Percentiles rank a stretch among this genome's conserved stretches.
Conservation (phyloP, 2,113 vertebrate species). For the Strix aluco region DNA sequence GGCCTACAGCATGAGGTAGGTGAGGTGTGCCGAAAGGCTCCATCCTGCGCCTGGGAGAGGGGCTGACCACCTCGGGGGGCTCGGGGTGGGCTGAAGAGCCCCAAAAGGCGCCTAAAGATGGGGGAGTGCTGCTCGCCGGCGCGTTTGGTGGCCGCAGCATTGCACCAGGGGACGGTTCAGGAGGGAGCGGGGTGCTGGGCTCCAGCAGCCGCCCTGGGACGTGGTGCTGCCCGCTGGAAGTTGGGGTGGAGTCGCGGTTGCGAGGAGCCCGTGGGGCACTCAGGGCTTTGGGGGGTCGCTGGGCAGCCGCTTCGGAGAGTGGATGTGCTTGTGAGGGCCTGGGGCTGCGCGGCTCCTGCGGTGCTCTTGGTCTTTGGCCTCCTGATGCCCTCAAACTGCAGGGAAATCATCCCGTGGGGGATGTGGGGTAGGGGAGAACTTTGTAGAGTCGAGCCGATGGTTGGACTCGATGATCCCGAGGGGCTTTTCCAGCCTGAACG, state of each 20-base stretch:
- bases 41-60: neutral
- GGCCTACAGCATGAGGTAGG: constrained; percentile 98
- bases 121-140: fast-evolving
- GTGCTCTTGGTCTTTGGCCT: neutral
- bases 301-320: neutral
- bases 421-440: too few species aligned
- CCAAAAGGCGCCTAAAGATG: neutral
- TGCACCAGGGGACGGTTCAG: fast-evolving
- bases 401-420: too few species aligned
- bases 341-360: neutral
- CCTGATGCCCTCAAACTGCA: neutral
- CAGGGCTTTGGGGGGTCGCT: fast-evolving
- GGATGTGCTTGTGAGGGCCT: fast-evolving
- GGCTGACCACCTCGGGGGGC: neutral
- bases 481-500: too few species aligned
- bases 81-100: neutral
- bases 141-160: fast-evolving
- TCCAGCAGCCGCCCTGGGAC: fast-evolving
- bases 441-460: too few species aligned
- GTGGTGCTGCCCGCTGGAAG: fast-evolving
- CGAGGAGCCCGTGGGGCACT: fast-evolving
- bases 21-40: neutral
- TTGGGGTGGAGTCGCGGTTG: neutral
- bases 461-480: too few species aligned
- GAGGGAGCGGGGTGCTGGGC: fast-evolving